Base-by-base conservation (phyloP, 2,797 vertebrate genomes). In the Gymnothorax javanicus region DNA sequence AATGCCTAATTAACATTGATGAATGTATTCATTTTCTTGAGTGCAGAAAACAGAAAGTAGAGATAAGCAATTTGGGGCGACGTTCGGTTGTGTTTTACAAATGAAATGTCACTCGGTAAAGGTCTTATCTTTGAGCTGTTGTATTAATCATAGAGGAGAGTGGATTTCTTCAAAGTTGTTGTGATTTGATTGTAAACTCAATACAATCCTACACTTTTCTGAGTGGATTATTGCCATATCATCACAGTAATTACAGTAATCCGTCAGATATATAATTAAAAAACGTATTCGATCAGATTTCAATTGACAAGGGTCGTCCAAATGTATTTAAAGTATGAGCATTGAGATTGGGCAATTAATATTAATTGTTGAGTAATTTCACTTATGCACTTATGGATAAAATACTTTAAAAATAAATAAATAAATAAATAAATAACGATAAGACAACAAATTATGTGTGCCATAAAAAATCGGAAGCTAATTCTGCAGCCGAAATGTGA, bases 261-360 rank as follows among this genome's bases (percentile, higher is more conserved):
- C 96, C 94, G 93, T 95, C 95, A 94, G 92, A 95, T 95, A 97
- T 95, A 95, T 95, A 96, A 97, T 98, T 97, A 97, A 95, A 96
- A 94, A 97, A 94, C 95, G 96, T 96, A 96, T 96, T 67, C 33
- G 33, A 97, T 97, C 95, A 97, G 94, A 93, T 94, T 94, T 94
- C 98, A 97, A 98, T 99, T 97, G 99, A 97, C 96, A 95, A 96
- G 95, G 89, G 92, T 95, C 95, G 96, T 97, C 95, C 96, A 93
- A 43, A 96, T 97, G 96, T 96, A 95, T 95, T 97, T 96, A 94
- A 96, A 96, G 93, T 96, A 89, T 94, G 94, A 95, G 94, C 90
- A 94, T 94, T 95, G 93, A 90, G 92, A 93, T 94, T 89, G 91
- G 93, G 91, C 96, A 94, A 96, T 95, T 96, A 95, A 93, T 94